phyloP scores from a whole-genome alignment of 1,140 invertebrate species.

The Campoletis sonorensis region DNA sequence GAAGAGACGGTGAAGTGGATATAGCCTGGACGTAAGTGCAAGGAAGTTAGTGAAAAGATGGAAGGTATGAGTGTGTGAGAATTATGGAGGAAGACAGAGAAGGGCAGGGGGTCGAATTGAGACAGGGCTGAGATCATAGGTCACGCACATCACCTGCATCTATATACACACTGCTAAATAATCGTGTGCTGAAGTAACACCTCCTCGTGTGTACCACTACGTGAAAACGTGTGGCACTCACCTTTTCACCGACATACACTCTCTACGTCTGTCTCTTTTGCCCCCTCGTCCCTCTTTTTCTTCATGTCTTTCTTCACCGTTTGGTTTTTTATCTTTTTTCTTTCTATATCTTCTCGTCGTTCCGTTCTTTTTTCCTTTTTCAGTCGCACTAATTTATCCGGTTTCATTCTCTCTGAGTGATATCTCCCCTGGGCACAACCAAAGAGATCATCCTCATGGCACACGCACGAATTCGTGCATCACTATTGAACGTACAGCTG shows the following conservation, averaged over 20 bases:
- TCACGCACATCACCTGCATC: conserved; percentile 22
- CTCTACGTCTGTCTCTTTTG: neutral
- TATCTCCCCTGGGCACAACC: conserved; percentile 19
- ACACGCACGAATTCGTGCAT: conserved; percentile 33
- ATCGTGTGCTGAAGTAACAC: neutral
- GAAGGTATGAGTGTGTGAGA: neutral
- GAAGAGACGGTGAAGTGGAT: neutral
- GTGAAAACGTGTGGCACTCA: conserved; percentile 12
- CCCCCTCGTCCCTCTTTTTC: neutral
- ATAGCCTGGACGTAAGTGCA: neutral
- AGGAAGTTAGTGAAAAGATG: conserved; percentile 1
- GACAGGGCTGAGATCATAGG: conserved; percentile 4
- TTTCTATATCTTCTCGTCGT: neutral
- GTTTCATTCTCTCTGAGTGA: conserved; percentile 31
- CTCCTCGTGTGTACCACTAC: neutral
- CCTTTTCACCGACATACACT: neutral
- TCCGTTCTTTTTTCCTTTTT: neutral
- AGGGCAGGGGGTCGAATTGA: neutral
- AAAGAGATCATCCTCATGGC: conserved; percentile 1
- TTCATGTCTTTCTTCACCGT: neutral
- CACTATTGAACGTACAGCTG: conserved; percentile 7
- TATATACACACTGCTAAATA: neutral
- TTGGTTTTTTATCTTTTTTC: neutral
- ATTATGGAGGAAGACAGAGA: neutral
- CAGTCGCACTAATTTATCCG: neutral